These are phyloP conservation scores for Drosophila melanogaster DNA, from an alignment of 1,140 invertebrate genomes.

Conservation along the genomic window Release_6_plus_ISO1_MT NT_033779.5:16565501-16566000, in stretches of 20 bases:
- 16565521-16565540: background rate
- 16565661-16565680: too few relatives aligned
- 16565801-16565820: background rate
- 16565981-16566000: background rate
- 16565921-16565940: background rate
- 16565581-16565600: constrained; percentile 54
- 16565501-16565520: background rate
- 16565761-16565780: background rate
- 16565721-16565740: too few relatives aligned
- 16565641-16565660: too few relatives aligned
- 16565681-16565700: background rate
- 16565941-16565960: constrained; percentile 11
- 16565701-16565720: constrained; percentile 1
- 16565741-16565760: too few relatives aligned
- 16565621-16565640: constrained; percentile 19
- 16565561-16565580: constrained; percentile 28
- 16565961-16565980: constrained; percentile 13
- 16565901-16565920: constrained; percentile 20
- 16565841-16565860: constrained; percentile 9
- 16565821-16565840: background rate
- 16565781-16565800: background rate
- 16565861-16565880: constrained; percentile 7
- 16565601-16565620: constrained; percentile 33
- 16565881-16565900: constrained; percentile 39
- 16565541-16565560: constrained; percentile 12